Evolutionary conservation across 2,888 invertebrate genomes (phyloP).

Genomic region (Microctonus brassicae): DNA sequence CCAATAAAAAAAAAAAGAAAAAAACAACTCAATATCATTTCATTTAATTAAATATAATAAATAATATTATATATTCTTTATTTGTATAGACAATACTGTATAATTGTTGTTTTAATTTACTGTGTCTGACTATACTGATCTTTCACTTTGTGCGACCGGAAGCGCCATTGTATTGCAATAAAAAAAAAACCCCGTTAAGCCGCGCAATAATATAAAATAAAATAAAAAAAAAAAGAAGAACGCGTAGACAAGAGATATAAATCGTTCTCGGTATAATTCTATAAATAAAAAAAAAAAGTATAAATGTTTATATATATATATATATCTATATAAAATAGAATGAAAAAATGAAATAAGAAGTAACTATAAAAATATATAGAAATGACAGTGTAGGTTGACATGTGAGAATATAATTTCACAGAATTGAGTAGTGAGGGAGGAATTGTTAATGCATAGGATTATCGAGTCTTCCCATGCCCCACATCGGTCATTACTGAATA

Average conservation of each 20-base stretch:
- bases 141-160: constrained; percentile 4
- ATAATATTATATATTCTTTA: not conserved
- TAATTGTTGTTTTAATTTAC: not conserved
- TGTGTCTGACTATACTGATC: not conserved
- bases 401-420: constrained; percentile 3
- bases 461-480: constrained; percentile 68
- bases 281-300: not conserved
- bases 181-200: not conserved
- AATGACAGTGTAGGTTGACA: not conserved
- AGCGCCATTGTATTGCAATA: constrained; percentile 10
- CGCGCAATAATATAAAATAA: not conserved
- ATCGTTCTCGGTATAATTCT: not conserved
- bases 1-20: too few relatives aligned
- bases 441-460: constrained; percentile 68
- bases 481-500: constrained; percentile 68
- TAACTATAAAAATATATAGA: constrained; percentile 21
- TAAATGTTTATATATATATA: too few relatives aligned
- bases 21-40: too few relatives aligned
- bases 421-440: not conserved
- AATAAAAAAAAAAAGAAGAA: not conserved
- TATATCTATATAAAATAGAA: too few relatives aligned
- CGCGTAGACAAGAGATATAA: not conserved
- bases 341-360: not conserved
- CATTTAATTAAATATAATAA: not conserved
- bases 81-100: not conserved